Conservation (phyloP, 2,113 vertebrate species). For the Charina bottae region DNA sequence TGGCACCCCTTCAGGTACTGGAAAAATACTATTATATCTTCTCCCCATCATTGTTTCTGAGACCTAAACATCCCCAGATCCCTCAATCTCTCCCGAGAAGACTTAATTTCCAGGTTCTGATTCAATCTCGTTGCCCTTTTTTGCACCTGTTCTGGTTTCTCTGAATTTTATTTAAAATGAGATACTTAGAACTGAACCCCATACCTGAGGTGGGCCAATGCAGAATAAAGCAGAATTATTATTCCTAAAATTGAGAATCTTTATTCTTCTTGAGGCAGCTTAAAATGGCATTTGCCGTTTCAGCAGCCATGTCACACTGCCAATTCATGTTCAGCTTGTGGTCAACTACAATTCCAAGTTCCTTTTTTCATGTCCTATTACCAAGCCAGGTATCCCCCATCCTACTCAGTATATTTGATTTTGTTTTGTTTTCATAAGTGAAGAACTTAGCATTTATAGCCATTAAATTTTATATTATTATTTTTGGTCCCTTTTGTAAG, state of each 20-base stretch:
- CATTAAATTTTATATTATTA: background rate
- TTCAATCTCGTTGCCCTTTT: background rate
- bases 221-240: background rate
- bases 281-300: background rate
- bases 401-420: background rate
- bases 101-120: background rate
- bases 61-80: background rate
- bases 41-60: background rate
- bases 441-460: background rate
- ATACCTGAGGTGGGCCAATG: background rate
- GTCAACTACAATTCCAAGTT: background rate
- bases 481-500: background rate
- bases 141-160: background rate
- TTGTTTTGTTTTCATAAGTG: background rate
- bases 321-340: background rate
- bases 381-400: background rate
- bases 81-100: background rate
- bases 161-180: background rate
- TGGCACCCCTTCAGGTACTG: background rate
- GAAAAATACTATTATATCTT: background rate
- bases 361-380: background rate
- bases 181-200: background rate
- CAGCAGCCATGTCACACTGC: background rate
- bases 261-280: background rate
- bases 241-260: background rate